Conservation (phyloP, 2,888 invertebrate species). For the Xanthia icteritia region DNA sequence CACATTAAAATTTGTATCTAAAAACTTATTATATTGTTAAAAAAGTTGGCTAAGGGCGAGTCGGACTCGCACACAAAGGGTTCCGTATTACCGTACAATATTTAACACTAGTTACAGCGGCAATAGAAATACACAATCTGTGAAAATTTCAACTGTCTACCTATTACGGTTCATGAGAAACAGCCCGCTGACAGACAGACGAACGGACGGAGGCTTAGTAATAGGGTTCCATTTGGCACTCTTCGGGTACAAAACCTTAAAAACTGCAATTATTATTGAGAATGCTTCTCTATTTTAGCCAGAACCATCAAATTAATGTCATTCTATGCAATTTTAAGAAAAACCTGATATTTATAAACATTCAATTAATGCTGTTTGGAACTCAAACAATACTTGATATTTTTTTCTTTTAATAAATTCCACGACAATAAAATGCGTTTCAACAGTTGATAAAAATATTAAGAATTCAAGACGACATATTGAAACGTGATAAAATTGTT, state of each 20-base stretch:
- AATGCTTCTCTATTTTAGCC: not conserved
- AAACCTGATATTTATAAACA: not conserved
- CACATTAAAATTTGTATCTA: not conserved
- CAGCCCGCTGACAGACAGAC: no score
- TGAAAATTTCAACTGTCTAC: no score
- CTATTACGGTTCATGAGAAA: no score
- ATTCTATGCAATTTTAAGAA: not conserved
- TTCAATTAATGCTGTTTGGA: not conserved
- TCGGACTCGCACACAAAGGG: no score
- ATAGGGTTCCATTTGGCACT: no score
- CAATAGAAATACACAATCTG: no score
- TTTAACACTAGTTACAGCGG: no score
- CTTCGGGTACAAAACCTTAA: no score
- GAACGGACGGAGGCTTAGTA: no score
- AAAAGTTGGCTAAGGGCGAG: no score
- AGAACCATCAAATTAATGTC: not conserved
- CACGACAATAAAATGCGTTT: not conserved
- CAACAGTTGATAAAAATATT: not conserved
- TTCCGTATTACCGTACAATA: no score
- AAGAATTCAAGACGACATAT: conserved; percentile 6
- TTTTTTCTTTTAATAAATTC: not conserved
- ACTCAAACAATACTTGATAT: not conserved
- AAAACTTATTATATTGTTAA: not conserved
- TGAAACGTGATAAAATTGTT: conserved; percentile 15
- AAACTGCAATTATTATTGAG: not conserved